These are phyloP conservation scores for Imbricaverruca yamaguchii DNA, from an alignment of 2,888 invertebrate species.

Conservation along the genomic window DNA sequence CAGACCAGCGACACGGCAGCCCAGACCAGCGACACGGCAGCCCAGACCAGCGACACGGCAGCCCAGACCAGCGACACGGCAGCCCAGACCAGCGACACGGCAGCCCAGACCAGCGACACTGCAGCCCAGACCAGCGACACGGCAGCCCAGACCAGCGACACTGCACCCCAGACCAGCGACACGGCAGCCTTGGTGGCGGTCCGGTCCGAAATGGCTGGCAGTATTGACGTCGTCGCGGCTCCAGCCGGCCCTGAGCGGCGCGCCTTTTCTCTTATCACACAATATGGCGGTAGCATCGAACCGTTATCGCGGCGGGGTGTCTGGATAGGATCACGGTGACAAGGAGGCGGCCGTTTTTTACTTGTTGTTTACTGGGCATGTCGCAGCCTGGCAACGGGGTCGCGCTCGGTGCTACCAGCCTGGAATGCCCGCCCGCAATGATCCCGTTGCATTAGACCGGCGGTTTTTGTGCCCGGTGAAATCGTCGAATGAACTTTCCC, in stretches of 20 bases:
- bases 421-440: neutral
- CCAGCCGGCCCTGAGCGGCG: neutral
- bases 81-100: too few species aligned
- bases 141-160: too few species aligned
- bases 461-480: slow-evolving; percentile 10
- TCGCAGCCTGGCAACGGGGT: neutral
- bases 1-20: too few species aligned
- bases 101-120: too few species aligned
- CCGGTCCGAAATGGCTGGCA: too few species aligned
- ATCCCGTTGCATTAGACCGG: neutral
- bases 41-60: too few species aligned
- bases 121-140: too few species aligned
- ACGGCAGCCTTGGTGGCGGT: too few species aligned
- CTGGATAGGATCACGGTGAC: slow-evolving; percentile 1
- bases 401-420: neutral
- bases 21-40: too few species aligned
- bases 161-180: too few species aligned
- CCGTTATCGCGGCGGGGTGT: slow-evolving; percentile 10
- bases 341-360: neutral
- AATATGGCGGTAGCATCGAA: neutral
- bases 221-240: neutral
- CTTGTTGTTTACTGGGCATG: slow-evolving; percentile 1
- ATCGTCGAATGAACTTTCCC: neutral
- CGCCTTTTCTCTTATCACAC: neutral
- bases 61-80: too few species aligned